Conservation (phyloP, 2,113 vertebrate genomes). For the Haemorhous mexicanus region DNA sequence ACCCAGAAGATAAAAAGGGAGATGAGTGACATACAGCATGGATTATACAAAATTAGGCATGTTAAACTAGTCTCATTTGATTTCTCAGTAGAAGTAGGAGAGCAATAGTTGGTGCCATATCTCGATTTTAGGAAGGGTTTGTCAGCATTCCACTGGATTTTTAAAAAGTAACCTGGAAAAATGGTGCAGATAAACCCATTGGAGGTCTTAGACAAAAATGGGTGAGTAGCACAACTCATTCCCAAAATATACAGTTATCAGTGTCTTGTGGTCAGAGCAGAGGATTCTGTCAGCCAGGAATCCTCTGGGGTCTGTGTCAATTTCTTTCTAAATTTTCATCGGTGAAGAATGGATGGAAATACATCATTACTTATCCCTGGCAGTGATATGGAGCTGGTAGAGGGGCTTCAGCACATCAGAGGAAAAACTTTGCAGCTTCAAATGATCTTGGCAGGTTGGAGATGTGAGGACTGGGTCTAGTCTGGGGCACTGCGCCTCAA, state of each 20-base stretch:
- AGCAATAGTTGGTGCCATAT: neutral
- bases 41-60: neutral
- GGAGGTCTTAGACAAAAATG: neutral
- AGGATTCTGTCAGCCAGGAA: neutral
- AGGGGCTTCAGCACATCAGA: neutral
- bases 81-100: neutral
- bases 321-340: neutral
- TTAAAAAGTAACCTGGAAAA: neutral
- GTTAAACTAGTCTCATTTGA: neutral
- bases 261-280: neutral
- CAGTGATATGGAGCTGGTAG: neutral
- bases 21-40: slow-evolving; percentile 6
- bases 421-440: neutral
- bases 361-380: neutral
- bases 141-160: neutral
- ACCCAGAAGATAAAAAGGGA: slow-evolving; percentile 30
- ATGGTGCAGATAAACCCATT: neutral
- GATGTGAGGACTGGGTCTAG: neutral
- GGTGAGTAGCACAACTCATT: neutral
- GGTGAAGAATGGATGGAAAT: neutral
- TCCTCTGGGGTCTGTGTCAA: neutral
- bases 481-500: neutral
- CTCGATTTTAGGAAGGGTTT: neutral
- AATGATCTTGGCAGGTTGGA: neutral
- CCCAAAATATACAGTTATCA: neutral